A percentile compares a stretch with the other conserved stretches of the same genome.
These are phyloP conservation scores for Pseudococcus jackbeardsleyi DNA, from an alignment of 2,888 invertebrate species.

Conservation along the genomic window DNA sequence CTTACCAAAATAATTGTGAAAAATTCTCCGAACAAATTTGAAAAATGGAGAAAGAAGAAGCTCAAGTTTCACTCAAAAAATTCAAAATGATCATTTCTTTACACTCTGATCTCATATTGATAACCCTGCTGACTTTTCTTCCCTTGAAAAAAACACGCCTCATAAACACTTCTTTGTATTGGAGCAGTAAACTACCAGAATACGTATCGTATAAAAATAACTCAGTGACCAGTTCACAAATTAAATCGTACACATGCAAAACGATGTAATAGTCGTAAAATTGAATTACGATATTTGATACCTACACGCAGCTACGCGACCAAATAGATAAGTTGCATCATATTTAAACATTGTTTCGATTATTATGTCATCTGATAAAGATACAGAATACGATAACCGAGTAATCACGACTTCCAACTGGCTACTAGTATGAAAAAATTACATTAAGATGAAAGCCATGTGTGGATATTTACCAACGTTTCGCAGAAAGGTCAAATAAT, in stretches of 20 bases:
- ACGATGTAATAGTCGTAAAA: neutral
- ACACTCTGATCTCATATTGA: too few relatives aligned
- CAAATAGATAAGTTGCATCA: neutral
- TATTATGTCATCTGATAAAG: constrained; percentile 30
- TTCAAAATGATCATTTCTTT: too few relatives aligned
- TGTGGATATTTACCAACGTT: neutral
- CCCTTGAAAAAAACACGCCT: too few relatives aligned
- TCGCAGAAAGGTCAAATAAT: neutral
- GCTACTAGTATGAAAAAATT: constrained; percentile 20
- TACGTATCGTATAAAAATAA: neutral
- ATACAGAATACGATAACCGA: constrained; percentile 12
- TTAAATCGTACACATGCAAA: neutral
- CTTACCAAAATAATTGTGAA: too few relatives aligned
- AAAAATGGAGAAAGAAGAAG: too few relatives aligned
- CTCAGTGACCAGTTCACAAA: neutral
- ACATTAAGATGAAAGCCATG: neutral
- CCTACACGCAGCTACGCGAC: neutral
- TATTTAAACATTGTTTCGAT: constrained; percentile 29
- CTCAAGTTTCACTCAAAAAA: too few relatives aligned
- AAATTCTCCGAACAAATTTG: too few relatives aligned
- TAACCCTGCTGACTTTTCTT: too few relatives aligned
- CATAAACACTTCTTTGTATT: too few relatives aligned
- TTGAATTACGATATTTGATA: constrained; percentile 12
- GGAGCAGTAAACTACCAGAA: neutral
- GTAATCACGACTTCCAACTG: constrained; percentile 33